Conservation (phyloP, 2,888 invertebrate genomes). For the Chelonus formosanus region DNA sequence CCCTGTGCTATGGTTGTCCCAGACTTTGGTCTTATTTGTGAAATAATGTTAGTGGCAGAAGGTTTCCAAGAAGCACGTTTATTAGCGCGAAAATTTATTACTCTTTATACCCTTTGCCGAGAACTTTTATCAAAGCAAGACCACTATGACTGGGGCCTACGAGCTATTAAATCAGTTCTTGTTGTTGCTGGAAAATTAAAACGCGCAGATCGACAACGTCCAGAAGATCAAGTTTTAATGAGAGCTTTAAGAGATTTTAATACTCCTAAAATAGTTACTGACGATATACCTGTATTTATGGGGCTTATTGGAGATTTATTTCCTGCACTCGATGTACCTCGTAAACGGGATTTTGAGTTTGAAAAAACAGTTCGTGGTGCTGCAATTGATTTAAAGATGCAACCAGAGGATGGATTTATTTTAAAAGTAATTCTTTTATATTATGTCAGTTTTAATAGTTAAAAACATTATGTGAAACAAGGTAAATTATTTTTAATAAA, state of each 20-base stretch:
- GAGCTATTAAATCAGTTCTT: conserved; percentile 94
- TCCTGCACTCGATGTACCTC: conserved; percentile 90
- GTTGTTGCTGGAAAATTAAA: conserved; percentile 94
- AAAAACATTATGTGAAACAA: background rate
- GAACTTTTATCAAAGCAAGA: conserved; percentile 94
- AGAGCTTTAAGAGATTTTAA: conserved; percentile 93
- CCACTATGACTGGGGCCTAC: conserved; percentile 95
- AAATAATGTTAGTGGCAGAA: conserved; percentile 96
- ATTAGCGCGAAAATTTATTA: conserved; percentile 92
- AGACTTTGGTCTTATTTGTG: conserved; percentile 94
- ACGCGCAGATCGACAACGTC: conserved; percentile 77
- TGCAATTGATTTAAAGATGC: conserved; percentile 82
- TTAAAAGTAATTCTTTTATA: conserved; percentile 70
- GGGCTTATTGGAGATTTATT: conserved; percentile 93
- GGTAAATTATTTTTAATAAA: background rate
- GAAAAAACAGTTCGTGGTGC: conserved; percentile 82
- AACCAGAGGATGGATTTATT: conserved; percentile 90
- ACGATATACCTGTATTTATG: conserved; percentile 92
- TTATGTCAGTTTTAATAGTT: background rate
- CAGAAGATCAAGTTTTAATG: conserved; percentile 95
- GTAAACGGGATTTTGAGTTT: conserved; percentile 85
- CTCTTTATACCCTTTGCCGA: conserved; percentile 87
- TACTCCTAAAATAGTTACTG: conserved; percentile 92
- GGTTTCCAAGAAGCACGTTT: conserved; percentile 92
- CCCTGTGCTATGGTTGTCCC: conserved; percentile 98